Evolutionary conservation across 64 coral and sea anemone species (phyloP).

Genomic region (Orbicella faveolata): DNA sequence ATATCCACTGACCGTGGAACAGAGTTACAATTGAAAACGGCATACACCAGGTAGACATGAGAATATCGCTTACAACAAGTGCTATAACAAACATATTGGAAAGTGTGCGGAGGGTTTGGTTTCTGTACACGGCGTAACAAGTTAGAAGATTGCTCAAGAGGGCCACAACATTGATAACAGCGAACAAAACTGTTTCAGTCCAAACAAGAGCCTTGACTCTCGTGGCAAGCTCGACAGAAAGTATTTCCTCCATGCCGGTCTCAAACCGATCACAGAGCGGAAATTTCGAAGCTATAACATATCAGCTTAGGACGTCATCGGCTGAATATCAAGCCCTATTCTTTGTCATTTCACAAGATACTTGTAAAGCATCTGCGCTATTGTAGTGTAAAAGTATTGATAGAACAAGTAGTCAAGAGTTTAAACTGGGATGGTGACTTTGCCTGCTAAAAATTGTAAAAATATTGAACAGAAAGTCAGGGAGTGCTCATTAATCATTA

Average conservation of each 20-base stretch:
- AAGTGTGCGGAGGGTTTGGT: constrained; percentile 27
- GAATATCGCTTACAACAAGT: constrained; percentile 46
- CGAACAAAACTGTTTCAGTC: constrained; percentile 20
- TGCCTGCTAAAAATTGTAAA: too few species aligned
- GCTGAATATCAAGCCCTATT: too few species aligned
- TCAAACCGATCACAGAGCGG: too few species aligned
- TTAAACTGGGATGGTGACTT: too few species aligned
- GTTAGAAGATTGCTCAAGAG: constrained; percentile 37
- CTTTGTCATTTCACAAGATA: too few species aligned
- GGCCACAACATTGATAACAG: background rate
- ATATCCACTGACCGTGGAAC: constrained; percentile 52
- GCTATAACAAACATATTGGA: constrained; percentile 56
- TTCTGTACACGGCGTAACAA: constrained; percentile 38
- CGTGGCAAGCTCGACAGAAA: background rate
- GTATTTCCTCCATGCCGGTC: background rate
- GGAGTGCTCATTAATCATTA: too few species aligned
- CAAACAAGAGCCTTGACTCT: background rate
- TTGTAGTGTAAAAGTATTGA: too few species aligned
- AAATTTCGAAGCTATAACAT: too few species aligned
- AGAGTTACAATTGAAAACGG: constrained; percentile 58
- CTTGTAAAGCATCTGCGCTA: too few species aligned
- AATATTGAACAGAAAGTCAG: too few species aligned
- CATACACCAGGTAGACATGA: constrained; percentile 50
- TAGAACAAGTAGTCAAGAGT: too few species aligned
- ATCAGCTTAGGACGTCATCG: too few species aligned